Evolutionary conservation across 2,888 invertebrate genomes (phyloP).

Genomic region (Kryphioiulus occultus): DNA sequence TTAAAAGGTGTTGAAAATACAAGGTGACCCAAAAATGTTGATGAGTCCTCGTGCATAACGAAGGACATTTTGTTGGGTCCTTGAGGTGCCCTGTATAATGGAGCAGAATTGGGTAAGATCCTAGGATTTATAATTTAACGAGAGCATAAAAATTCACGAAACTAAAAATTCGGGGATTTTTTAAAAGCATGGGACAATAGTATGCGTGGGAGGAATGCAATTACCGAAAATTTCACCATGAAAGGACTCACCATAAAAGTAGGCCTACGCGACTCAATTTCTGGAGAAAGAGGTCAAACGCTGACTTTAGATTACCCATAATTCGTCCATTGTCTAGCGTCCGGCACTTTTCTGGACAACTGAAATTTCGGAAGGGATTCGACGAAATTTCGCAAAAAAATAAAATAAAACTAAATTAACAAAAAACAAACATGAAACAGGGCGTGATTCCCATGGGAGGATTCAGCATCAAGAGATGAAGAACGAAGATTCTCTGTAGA

Average conservation of each 20-base stretch:
- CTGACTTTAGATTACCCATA: background rate
- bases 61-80: no score
- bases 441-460: background rate
- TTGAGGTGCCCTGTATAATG: no score
- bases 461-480: background rate
- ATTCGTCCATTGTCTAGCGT: background rate
- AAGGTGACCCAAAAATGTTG: no score
- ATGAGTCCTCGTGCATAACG: no score
- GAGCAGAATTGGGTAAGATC: background rate
- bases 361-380: background rate
- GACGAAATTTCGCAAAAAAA: background rate
- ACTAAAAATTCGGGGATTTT: background rate
- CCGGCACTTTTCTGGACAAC: background rate
- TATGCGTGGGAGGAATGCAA: conserved; percentile 5
- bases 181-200: background rate
- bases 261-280: background rate
- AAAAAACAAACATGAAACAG: background rate
- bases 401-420: background rate
- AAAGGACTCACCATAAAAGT: background rate
- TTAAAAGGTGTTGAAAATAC: no score
- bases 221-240: background rate
- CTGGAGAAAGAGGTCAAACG: background rate
- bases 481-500: background rate
- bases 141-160: background rate
- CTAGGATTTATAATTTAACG: background rate